A percentile compares a stretch with the other conserved stretches of the same genome.
Evolutionary conservation across 2,888 invertebrate genomes (phyloP).

Genomic region (Andrena chrysosceles): DNA sequence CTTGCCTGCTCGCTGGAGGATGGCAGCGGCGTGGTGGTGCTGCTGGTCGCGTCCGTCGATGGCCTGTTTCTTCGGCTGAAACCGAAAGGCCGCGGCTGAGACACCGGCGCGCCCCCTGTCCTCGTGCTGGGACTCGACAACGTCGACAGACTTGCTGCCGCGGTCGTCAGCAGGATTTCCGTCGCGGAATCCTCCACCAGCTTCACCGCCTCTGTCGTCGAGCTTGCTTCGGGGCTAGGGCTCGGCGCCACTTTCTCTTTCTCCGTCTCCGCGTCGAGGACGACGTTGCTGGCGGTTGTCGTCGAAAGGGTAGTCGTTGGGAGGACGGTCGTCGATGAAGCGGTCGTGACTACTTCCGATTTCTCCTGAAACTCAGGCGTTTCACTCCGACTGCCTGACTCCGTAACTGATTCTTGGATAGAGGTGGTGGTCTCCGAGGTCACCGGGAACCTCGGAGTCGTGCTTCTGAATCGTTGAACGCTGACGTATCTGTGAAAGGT

Average conservation of each 20-base stretch:
- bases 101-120: slow-evolving; percentile 80
- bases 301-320: slow-evolving; percentile 11
- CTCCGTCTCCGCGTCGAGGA: neutral
- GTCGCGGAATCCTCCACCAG: slow-evolving; percentile 80
- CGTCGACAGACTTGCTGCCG: slow-evolving; percentile 66
- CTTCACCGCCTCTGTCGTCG: slow-evolving; percentile 69
- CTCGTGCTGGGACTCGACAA: slow-evolving; percentile 64
- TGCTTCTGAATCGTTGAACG: slow-evolving; percentile 82
- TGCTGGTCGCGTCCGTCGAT: slow-evolving; percentile 71
- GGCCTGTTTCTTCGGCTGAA: slow-evolving; percentile 85
- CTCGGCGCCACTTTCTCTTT: neutral
- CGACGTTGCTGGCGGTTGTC: slow-evolving; percentile 13
- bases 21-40: slow-evolving; percentile 65
- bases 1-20: slow-evolving; percentile 75
- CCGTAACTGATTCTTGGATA: slow-evolving; percentile 24
- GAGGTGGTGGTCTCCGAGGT: neutral
- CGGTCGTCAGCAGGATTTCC: slow-evolving; percentile 78
- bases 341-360: neutral
- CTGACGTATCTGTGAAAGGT: slow-evolving; percentile 82
- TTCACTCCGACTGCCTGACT: slow-evolving; percentile 1
- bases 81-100: slow-evolving; percentile 86
- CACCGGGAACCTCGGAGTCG: slow-evolving; percentile 68
- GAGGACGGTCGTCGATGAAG: neutral
- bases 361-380: neutral
- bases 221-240: neutral